phyloP scores from a whole-genome alignment of 1,140 invertebrate genomes.

The Trachelipus rathkii region DNA sequence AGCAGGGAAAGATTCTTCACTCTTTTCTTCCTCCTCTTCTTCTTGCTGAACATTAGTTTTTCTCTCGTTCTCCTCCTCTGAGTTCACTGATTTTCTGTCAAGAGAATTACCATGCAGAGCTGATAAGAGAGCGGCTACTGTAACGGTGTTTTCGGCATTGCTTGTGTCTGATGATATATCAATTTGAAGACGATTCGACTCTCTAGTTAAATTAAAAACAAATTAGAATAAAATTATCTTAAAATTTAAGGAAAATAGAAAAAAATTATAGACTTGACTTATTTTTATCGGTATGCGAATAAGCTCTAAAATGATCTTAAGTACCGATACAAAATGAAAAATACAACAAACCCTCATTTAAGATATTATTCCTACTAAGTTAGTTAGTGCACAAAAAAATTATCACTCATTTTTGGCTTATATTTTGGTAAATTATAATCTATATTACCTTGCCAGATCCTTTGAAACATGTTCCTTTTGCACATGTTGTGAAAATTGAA shows the following conservation, averaged over 20 bases:
- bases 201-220: no score
- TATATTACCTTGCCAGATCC: conserved; percentile 18
- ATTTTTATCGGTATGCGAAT: no score
- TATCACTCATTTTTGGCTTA: no score
- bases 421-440: not conserved
- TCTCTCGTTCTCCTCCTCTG: conserved; percentile 20
- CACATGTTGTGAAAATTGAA: conserved; percentile 49
- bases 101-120: conserved; percentile 25
- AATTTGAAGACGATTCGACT: conserved; percentile 24
- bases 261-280: no score
- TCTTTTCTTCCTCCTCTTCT: conserved; percentile 33
- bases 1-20: conserved; percentile 34
- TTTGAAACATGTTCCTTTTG: conserved; percentile 41
- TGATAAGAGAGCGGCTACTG: conserved; percentile 31
- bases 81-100: conserved; percentile 8
- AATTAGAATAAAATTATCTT: no score
- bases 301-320: no score
- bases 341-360: no score
- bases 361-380: no score
- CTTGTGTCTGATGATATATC: conserved; percentile 24
- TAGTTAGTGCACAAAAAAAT: no score
- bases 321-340: no score
- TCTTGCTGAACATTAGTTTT: conserved; percentile 22
- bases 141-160: conserved; percentile 34
- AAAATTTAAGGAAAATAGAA: no score